Percentiles rank a stretch among this genome's conserved stretches.
These are phyloP conservation scores for Penaeus chinensis DNA, from an alignment of 1,140 invertebrate genomes.

Conservation along the genomic window DNA sequence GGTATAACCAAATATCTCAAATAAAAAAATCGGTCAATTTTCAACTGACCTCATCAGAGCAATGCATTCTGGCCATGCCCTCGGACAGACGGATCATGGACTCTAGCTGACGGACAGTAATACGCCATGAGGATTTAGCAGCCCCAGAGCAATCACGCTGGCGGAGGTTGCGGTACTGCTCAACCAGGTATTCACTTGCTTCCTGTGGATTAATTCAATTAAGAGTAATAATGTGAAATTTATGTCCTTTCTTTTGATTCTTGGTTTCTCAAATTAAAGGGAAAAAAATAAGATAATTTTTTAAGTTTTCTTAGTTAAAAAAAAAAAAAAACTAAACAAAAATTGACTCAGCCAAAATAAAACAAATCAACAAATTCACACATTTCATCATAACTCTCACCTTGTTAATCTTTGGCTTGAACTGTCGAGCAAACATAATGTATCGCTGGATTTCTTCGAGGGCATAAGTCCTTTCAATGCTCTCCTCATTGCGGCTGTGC, in stretches of 20 bases:
- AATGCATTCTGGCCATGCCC: constrained; percentile 95
- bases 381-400: constrained; percentile 66
- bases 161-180: constrained; percentile 88
- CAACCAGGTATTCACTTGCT: constrained; percentile 85
- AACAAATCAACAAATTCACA: neutral
- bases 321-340: constrained; percentile 2
- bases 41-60: constrained; percentile 83
- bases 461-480: constrained; percentile 83
- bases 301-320: too few relatives aligned
- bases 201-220: constrained; percentile 72
- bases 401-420: constrained; percentile 90
- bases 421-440: constrained; percentile 95
- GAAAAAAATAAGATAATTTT: too few relatives aligned
- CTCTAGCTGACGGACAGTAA: constrained; percentile 99
- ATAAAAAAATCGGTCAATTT: neutral
- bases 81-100: constrained; percentile 97
- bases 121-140: constrained; percentile 85
- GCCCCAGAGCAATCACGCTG: constrained; percentile 82
- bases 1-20: neutral
- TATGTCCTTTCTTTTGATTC: too few relatives aligned
- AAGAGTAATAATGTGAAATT: constrained; percentile 1
- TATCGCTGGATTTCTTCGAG: constrained; percentile 92
- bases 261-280: too few relatives aligned
- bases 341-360: constrained; percentile 8
- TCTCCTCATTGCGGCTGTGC: constrained; percentile 84